Evolutionary conservation across 2,797 vertebrate genomes (phyloP).

Genomic region (Siniperca scherzeri): DNA sequence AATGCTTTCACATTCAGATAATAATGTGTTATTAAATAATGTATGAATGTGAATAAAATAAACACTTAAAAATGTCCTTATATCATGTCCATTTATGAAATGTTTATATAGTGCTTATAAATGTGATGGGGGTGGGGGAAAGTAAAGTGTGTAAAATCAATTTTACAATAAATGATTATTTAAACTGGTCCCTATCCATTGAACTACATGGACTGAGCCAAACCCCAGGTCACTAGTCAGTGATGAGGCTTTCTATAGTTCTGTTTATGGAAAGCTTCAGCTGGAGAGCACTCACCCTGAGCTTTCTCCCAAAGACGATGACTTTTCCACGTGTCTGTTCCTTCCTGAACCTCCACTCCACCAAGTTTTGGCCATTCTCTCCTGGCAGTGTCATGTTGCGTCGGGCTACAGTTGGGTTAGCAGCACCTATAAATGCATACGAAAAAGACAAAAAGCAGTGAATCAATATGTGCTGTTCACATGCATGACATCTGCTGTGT

Average conservation of each 20-base stretch:
- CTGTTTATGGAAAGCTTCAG: background rate
- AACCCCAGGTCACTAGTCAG: background rate
- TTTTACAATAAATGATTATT: background rate
- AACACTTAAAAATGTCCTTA: no score
- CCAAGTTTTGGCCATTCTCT: slow-evolving; percentile 96
- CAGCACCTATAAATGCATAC: slow-evolving; percentile 79
- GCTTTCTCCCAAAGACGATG: slow-evolving; percentile 96
- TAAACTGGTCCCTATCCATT: background rate
- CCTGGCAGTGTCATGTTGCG: slow-evolving; percentile 98
- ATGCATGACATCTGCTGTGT: background rate
- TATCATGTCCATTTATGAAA: no score
- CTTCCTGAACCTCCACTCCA: slow-evolving; percentile 98
- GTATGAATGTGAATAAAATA: no score
- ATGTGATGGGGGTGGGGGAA: no score
- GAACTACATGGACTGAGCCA: background rate
- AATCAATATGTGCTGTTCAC: background rate
- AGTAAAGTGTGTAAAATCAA: background rate
- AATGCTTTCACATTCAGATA: no score
- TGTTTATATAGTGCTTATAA: no score
- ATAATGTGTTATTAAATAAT: no score
- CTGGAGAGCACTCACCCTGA: slow-evolving; percentile 89
- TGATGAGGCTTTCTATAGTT: background rate
- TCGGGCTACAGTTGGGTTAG: slow-evolving; percentile 95
- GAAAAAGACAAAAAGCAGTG: background rate
- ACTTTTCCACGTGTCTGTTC: slow-evolving; percentile 96